These are phyloP conservation scores for Melipona bicolor DNA, from an alignment of 2,888 invertebrate genomes.

Conservation along the genomic window DNA sequence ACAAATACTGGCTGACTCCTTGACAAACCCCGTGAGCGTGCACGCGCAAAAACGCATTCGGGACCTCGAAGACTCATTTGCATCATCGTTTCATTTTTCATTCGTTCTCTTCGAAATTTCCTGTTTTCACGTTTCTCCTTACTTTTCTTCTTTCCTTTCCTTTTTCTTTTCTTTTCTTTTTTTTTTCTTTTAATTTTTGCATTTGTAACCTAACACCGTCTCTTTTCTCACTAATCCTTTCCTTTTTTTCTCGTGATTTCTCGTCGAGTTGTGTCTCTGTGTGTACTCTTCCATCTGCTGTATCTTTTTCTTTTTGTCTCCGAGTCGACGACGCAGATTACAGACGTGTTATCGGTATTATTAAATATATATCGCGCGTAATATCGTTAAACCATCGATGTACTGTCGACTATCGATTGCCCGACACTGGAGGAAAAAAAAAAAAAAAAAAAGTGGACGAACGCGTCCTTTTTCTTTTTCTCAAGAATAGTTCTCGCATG, in stretches of 20 bases:
- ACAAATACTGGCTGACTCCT: slow-evolving; percentile 89
- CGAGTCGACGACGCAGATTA: slow-evolving; percentile 60
- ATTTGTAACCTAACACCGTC: neutral
- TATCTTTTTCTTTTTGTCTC: neutral
- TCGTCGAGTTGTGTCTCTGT: neutral
- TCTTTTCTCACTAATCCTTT: slow-evolving; percentile 20
- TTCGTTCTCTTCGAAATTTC: slow-evolving; percentile 33
- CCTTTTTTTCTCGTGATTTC: neutral
- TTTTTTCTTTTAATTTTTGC: no score
- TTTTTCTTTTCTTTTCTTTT: neutral
- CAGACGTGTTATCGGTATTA: slow-evolving; percentile 29
- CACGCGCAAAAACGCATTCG: slow-evolving; percentile 84
- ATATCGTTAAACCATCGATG: slow-evolving; percentile 23
- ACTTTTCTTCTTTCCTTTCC: neutral
- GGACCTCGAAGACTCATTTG: slow-evolving; percentile 73
- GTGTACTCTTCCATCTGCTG: neutral
- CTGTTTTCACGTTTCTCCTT: neutral
- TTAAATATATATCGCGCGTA: slow-evolving; percentile 8
- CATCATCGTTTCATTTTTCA: slow-evolving; percentile 26
- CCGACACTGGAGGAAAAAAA: slow-evolving; percentile 17
- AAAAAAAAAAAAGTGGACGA: slow-evolving; percentile 32
- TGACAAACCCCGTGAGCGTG: slow-evolving; percentile 84
- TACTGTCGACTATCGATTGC: slow-evolving; percentile 28
- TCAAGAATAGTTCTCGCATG: neutral
- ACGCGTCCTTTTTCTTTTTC: slow-evolving; percentile 16